Evolutionary conservation across 2,888 invertebrate genomes (phyloP), one percentile per base, ranked within the genome.

Genomic region (Caenorhabditis afra): DNA sequence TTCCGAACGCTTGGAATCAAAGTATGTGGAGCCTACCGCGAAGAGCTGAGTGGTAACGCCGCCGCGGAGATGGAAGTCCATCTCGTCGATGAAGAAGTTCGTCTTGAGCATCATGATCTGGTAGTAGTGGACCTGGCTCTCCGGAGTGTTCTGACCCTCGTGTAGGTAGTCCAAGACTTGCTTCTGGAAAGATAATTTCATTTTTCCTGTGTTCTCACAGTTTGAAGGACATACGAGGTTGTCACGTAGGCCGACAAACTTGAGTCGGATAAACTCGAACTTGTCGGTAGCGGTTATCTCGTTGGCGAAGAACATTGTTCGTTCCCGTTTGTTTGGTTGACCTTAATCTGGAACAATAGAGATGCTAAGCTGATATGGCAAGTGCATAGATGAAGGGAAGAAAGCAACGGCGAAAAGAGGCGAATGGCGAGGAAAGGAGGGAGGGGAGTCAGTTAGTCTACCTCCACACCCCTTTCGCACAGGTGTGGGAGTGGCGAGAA

Each of bases 81-180:
- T 71, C 35, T 71, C 71, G 20, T 71, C 71, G 49, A 64, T 62
- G 64, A 71, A 71, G 55, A 71, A 64, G 50, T 62, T 71, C 10
- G 71, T 64, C 50, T 71, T 71, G 49, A 71, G 62, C 23, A 55
- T 45, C 71, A 71, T 71, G 23, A 71, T 47, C 7, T 71, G 52
- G 14, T 64, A 64, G 57, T 39, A 57, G 18, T 71, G 64, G 12
- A 71, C 49, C n/a, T 44, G 55, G 0, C 49, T 64, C 16, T 71
- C 71, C 3, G 53, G 20, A 12, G 37, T 49, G 8, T 41, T 29
- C n/a, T 39, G 55, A 22, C 55, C 39, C 7, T 47, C 23, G 18
- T 39, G 47, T 16, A 71, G 47, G 18, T 22, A 61, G 20, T 71
- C 55, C 47, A 71, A 53, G 14, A 71, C 20, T 8, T 23, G 7